Evolutionary conservation across 1,140 invertebrate species (phyloP).

Genomic region (Palaemon carinicauda): DNA sequence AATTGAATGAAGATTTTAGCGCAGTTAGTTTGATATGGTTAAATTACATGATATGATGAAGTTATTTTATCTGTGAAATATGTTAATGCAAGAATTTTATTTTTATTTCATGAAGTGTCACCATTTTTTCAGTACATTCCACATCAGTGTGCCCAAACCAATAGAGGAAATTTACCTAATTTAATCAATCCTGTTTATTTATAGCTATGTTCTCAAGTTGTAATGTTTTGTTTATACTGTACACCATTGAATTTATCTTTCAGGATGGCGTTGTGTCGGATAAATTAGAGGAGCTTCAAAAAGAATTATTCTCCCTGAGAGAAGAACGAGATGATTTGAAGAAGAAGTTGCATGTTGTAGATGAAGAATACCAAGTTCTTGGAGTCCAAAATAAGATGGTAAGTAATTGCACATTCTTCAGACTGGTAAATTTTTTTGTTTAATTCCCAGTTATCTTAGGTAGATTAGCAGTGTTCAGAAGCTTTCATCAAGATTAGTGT

Average conservation of each 20-base stretch:
- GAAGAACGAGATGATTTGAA: constrained; percentile 17
- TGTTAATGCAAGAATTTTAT: too few species aligned
- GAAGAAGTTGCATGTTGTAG: constrained; percentile 1
- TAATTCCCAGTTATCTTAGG: background rate
- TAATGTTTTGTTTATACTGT: background rate
- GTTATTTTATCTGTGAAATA: too few species aligned
- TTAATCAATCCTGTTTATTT: too few species aligned
- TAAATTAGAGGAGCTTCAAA: constrained; percentile 10
- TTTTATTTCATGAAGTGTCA: too few species aligned
- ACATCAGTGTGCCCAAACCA: too few species aligned
- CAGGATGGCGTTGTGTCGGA: constrained; percentile 2
- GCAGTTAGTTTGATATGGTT: too few species aligned
- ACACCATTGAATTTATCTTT: background rate
- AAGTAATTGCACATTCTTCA: background rate
- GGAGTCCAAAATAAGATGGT: constrained; percentile 39
- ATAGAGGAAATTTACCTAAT: too few species aligned
- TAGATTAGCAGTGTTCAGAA: background rate
- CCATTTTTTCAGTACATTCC: too few species aligned
- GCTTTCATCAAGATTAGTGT: too few species aligned
- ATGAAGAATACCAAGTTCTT: constrained; percentile 35
- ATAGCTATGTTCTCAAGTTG: background rate
- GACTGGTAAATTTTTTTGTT: background rate
- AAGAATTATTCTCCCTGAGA: constrained; percentile 11
- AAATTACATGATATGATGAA: too few species aligned
- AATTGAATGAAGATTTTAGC: too few species aligned